Percentiles rank a stretch among this genome's conserved stretches.
phyloP scores from a whole-genome alignment of 2,797 vertebrate genomes.

The Aldrovandia affinis region DNA sequence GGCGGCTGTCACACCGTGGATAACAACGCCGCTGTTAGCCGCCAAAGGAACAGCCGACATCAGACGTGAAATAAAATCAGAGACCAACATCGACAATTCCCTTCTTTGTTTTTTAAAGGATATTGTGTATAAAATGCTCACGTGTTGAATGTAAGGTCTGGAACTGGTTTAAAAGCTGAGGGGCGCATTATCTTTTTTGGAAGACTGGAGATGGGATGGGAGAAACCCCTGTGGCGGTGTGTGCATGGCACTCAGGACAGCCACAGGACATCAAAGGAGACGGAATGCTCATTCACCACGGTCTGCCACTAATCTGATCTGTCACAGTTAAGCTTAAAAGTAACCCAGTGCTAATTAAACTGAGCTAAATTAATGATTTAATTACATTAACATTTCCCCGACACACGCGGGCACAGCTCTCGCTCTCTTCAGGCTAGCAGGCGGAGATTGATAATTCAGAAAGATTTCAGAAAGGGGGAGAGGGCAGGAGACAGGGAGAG shows the following conservation, averaged over 20 bases:
- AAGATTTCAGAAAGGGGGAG: background rate
- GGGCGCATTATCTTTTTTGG: background rate
- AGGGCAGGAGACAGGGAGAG: background rate
- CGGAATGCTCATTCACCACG: conserved; percentile 60
- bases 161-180: too few species aligned
- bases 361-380: conserved; percentile 78
- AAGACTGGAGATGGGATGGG: background rate
- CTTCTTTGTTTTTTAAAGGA: too few species aligned
- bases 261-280: conserved; percentile 67
- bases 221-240: background rate
- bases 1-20: too few species aligned
- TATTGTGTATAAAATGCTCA: too few species aligned
- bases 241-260: conserved; percentile 23
- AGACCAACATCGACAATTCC: too few species aligned
- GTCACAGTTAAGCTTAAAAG: conserved; percentile 70
- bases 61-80: too few species aligned
- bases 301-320: conserved; percentile 72
- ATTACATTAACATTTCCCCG: conserved; percentile 78
- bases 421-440: conserved; percentile 46
- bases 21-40: too few species aligned
- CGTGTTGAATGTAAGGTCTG: too few species aligned
- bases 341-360: conserved; percentile 74
- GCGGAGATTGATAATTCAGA: conserved; percentile 50
- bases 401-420: conserved; percentile 64
- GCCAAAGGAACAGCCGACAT: too few species aligned